Evolutionary conservation across 1,140 invertebrate genomes (phyloP), one percentile per base, ranked within the genome.

Genomic region (Zaprionus ornatus): DNA sequence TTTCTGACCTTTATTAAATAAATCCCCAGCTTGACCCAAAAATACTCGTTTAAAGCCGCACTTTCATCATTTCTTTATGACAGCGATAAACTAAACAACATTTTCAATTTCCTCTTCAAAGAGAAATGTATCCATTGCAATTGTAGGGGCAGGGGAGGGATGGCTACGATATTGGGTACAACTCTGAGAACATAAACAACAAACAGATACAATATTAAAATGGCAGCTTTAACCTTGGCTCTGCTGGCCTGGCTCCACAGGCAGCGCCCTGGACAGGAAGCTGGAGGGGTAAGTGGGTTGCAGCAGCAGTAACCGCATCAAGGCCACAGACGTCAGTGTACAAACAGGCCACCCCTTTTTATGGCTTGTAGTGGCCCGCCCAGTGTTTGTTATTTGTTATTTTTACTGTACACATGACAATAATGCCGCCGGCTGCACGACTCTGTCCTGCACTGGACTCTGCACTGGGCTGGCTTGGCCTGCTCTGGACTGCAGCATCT

Each of bases 391-490:
- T 88, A 82, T 88, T 88, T 90, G 85, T 90, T 85, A 68, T 88
- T 90, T 84, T 82, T 90, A 88, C 85, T 90, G 85, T 88, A 88
- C 85, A 88, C 85, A 88, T 88, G 85, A 88, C 85, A 88, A 88
- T 88, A 88, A 82, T 56, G 81, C 85, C 85, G 73, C 48, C 66
- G 81, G 85, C 80, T 61, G 37, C 17, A 37, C 21, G 13, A n/a
- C 63, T 42, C 29, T 71, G 65, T 55, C 21, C 42, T 40, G 17
- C 55, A 21, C 45, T 50, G 19, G 45, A 50, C 45, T 13, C 45
- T 13, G 40, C 4, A 48, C 45, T n/a, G 37, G 37, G 1, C 29
- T 71, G 71, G 35, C 13, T 42, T 40, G 15, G 17, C 6, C n/a
- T 48, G 45, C 13, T 17, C n/a, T n/a, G 9, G 42, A 40, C 37